These are phyloP conservation scores for Clistopyga incitator DNA, from an alignment of 2,888 invertebrate genomes.

Conservation along the genomic window DNA sequence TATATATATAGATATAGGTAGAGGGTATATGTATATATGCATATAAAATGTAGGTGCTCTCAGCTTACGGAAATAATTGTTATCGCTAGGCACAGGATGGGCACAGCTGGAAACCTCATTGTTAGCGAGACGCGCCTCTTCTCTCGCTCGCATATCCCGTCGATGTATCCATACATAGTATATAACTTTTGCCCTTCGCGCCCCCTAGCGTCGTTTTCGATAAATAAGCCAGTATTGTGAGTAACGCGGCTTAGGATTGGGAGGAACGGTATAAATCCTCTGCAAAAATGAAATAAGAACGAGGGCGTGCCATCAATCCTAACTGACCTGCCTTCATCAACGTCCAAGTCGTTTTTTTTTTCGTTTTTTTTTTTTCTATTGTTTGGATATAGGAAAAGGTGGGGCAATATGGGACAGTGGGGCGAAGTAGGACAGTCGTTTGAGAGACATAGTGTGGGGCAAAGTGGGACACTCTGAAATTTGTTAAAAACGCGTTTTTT, in stretches of 20 bases:
- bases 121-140: slow-evolving; percentile 60
- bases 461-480: too few relatives aligned
- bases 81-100: slow-evolving; percentile 76
- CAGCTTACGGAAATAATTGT: slow-evolving; percentile 67
- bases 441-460: too few relatives aligned
- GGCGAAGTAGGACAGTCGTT: too few relatives aligned
- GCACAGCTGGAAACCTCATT: slow-evolving; percentile 79
- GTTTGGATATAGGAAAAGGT: too few relatives aligned
- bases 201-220: slow-evolving; percentile 12
- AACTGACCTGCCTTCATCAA: slow-evolving; percentile 33
- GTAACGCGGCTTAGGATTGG: neutral
- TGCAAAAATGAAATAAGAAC: neutral
- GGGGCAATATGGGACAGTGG: too few relatives aligned
- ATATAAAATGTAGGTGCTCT: neutral
- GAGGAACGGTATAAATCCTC: neutral
- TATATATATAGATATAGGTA: slow-evolving; percentile 11
- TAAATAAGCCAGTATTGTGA: slow-evolving; percentile 13
- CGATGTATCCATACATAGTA: slow-evolving; percentile 12
- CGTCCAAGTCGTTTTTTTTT: neutral
- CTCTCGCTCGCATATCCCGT: slow-evolving; percentile 25
- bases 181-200: slow-evolving; percentile 33
- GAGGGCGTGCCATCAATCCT: neutral
- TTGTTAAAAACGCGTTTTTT: too few relatives aligned
- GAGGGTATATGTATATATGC: neutral
- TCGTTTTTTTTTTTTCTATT: too few relatives aligned